phyloP scores from a whole-genome alignment of 2,113 vertebrate genomes.

The Anguilla japonica region DNA sequence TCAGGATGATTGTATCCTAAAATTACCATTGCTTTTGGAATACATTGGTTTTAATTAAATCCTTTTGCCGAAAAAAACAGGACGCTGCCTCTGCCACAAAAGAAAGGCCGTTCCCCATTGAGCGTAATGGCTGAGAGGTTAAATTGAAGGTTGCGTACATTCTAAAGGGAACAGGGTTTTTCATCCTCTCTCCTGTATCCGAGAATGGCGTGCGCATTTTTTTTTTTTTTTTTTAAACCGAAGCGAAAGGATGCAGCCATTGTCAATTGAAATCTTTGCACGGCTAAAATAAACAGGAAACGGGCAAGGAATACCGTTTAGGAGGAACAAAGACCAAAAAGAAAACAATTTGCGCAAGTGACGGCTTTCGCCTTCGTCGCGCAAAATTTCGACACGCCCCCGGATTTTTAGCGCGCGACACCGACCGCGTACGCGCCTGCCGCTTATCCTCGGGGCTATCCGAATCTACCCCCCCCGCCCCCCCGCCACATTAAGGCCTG shows the following conservation, averaged over 20 bases:
- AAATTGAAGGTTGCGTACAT: conserved; percentile 70
- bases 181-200: conserved; percentile 48
- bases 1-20: conserved; percentile 69
- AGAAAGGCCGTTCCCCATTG: conserved; percentile 60
- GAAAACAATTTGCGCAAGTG: neutral
- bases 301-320: neutral
- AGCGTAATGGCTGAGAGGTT: conserved; percentile 71
- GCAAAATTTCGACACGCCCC: neutral
- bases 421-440: too few species aligned
- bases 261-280: neutral
- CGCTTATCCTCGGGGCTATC: neutral
- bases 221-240: conserved; percentile 57
- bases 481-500: too few species aligned
- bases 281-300: conserved; percentile 3
- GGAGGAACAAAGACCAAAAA: neutral
- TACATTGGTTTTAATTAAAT: conserved; percentile 72
- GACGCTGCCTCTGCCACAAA: conserved; percentile 72
- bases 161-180: conserved; percentile 48
- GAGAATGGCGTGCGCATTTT: conserved; percentile 58
- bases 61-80: conserved; percentile 62
- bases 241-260: conserved; percentile 35
- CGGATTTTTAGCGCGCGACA: neutral
- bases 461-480: neutral
- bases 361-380: neutral
- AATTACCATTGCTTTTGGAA: conserved; percentile 71